These are phyloP conservation scores for Botrylloides violaceus DNA, from an alignment of 23 tunicate species.

Conservation along the genomic window DNA sequence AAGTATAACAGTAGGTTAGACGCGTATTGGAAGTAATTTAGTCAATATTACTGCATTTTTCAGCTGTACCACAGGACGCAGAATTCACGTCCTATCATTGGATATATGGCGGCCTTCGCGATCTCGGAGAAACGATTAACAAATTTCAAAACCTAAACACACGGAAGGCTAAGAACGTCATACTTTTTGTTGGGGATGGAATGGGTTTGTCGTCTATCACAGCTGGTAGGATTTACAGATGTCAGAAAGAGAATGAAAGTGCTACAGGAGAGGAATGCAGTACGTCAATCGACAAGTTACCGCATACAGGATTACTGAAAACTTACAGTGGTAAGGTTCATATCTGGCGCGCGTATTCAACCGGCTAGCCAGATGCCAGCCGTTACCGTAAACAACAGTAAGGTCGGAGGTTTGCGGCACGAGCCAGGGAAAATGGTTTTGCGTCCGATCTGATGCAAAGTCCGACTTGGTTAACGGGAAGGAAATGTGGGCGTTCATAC, in stretches of 20 bases:
- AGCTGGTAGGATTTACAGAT: slow-evolving; percentile 79
- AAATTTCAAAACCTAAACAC: slow-evolving; percentile 32
- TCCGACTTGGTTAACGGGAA: too few relatives aligned
- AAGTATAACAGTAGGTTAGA: too few relatives aligned
- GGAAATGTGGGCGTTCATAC: too few relatives aligned
- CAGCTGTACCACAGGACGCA: neutral
- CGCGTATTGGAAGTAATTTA: too few relatives aligned
- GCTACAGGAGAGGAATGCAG: slow-evolving; percentile 51
- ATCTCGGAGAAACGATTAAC: slow-evolving; percentile 10
- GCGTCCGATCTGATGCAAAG: too few relatives aligned
- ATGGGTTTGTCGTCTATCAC: slow-evolving; percentile 63
- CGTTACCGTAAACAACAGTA: too few relatives aligned
- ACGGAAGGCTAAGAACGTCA: slow-evolving; percentile 67
- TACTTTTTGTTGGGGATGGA: slow-evolving; percentile 77
- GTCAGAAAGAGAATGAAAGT: slow-evolving; percentile 27
- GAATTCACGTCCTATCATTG: slow-evolving; percentile 13
- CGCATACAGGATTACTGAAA: slow-evolving; percentile 48
- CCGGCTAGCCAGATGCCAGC: neutral
- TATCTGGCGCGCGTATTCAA: neutral
- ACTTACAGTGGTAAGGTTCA: slow-evolving; percentile 60
- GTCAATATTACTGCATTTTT: too few relatives aligned
- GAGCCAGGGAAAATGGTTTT: too few relatives aligned
- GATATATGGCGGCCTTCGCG: slow-evolving; percentile 13
- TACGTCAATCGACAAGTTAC: slow-evolving; percentile 56
- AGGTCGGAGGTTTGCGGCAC: too few relatives aligned